Base-by-base conservation (phyloP, 92 coral and sea anemone genomes). In the Phenganax stokvisi region DNA sequence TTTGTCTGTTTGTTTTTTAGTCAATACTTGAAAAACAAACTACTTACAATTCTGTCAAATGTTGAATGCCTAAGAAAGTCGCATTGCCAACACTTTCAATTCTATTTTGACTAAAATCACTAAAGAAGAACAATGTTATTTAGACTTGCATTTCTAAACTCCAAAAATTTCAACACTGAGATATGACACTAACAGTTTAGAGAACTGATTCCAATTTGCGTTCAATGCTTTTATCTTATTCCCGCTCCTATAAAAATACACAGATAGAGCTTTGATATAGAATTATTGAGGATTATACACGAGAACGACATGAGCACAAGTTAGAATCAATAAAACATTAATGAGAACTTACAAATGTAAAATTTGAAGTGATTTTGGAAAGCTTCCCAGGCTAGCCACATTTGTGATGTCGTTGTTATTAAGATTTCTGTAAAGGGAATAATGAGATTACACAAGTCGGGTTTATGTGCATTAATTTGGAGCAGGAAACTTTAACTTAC, bases 1-100 rank as follows among this genome's bases (percentile, higher is more conserved):
- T 59, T 13, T 59, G 65, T 59, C 17, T 59, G 17, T 0, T 59
- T 59, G 16, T 59, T 13, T 59, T 6, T 25, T 25, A 59, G 20
- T 59, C 47, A 37, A 37, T 37, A 37, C 47, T 5, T 37, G 5
- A 2, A 37, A 25, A 17, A 6, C 27, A 56, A 74, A 0, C 27
- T 47, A 76, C 81, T 76, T 76, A 76, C 81, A 76, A 59, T 76
- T 76, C 81, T 58, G 17, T 76, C n/a, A 76, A 47, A 62, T 13
- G 25, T 76, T 29, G 15, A 76, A 44, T 59, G 37, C 16, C 27
- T 17, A 10, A 52, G 67, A 76, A 76, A 59, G 70, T 57, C 44
- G 30, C 81, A 59, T 76, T 76, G 54, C 70, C 56, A 76, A 76
- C 60, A 29, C 68, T 59, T 30, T 62, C 31, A 58, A 76, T 76